Evolutionary conservation across 2,888 invertebrate genomes (phyloP).

Genomic region (Eilema caniola): DNA sequence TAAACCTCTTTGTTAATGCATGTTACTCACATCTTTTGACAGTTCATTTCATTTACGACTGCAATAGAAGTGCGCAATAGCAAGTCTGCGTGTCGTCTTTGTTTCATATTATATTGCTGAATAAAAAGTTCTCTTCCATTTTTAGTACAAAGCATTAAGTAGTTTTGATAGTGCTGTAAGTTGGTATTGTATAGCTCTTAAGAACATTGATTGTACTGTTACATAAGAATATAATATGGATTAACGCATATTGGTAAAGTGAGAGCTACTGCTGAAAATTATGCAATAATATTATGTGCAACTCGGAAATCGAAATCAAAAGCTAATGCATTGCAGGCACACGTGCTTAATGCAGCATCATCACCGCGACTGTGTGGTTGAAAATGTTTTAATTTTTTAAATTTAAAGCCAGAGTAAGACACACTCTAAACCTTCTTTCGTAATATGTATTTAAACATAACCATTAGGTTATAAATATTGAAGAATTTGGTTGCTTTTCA

Average conservation of each 20-base stretch:
- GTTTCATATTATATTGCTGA: slow-evolving; percentile 31
- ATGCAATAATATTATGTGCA: too few relatives aligned
- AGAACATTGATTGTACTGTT: not conserved
- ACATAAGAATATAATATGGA: not conserved
- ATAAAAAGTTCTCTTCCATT: slow-evolving; percentile 42
- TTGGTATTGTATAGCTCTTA: too few relatives aligned
- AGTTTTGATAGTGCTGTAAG: not conserved
- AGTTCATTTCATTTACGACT: slow-evolving; percentile 45
- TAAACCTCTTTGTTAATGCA: slow-evolving; percentile 48
- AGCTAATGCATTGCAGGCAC: too few relatives aligned
- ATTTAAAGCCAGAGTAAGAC: too few relatives aligned
- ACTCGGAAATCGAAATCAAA: too few relatives aligned
- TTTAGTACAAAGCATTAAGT: slow-evolving; percentile 8
- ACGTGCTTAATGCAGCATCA: too few relatives aligned
- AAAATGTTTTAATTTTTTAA: too few relatives aligned
- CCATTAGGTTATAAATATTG: too few relatives aligned
- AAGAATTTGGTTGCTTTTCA: too few relatives aligned
- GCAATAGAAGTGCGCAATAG: slow-evolving; percentile 47
- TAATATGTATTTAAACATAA: too few relatives aligned
- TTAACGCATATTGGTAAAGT: not conserved
- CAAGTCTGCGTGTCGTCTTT: slow-evolving; percentile 21
- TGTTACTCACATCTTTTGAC: slow-evolving; percentile 52
- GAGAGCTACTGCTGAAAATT: not conserved
- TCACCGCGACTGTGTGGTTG: too few relatives aligned
- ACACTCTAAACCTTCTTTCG: too few relatives aligned